phyloP scores from a whole-genome alignment of 2,888 invertebrate genomes.

The Chamaedrilus cognettii region DNA sequence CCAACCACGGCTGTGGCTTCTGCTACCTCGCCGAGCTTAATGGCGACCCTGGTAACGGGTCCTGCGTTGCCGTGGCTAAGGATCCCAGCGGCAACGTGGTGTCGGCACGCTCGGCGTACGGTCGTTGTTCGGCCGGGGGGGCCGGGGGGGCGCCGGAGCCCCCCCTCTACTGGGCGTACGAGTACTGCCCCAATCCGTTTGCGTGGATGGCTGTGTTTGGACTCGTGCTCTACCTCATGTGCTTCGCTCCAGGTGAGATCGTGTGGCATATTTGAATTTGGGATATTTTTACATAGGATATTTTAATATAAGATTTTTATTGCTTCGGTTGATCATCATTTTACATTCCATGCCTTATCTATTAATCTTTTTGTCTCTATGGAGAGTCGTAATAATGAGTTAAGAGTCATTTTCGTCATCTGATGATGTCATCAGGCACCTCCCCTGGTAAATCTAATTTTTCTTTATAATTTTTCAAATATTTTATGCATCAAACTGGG shows the following conservation, averaged over 20 bases:
- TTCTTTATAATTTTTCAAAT: too few species aligned
- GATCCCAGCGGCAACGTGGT: not conserved
- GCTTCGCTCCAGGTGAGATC: constrained; percentile 60
- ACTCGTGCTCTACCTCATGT: constrained; percentile 57
- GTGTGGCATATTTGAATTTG: too few species aligned
- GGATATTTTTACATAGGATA: too few species aligned
- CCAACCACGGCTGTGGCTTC: constrained; percentile 60
- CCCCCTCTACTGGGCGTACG: constrained; percentile 56
- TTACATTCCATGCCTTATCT: too few species aligned
- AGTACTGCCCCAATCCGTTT: constrained; percentile 57
- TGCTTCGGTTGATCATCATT: too few species aligned
- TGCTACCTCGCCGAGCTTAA: constrained; percentile 53
- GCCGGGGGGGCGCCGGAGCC: not conserved
- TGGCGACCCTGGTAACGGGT: constrained; percentile 48
- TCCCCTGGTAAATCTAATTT: too few species aligned
- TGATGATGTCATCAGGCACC: too few species aligned
- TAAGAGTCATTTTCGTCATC: too few species aligned
- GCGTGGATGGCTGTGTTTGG: constrained; percentile 59
- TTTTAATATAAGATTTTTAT: too few species aligned
- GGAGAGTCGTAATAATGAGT: too few species aligned
- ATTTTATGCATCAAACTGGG: too few species aligned
- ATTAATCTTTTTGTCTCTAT: too few species aligned
- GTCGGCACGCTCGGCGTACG: constrained; percentile 4
- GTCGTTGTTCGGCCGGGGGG: constrained; percentile 12
- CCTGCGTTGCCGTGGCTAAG: constrained; percentile 46